Conservation (phyloP, 1,140 invertebrate genomes). For the Teleogryllus occipitalis region DNA sequence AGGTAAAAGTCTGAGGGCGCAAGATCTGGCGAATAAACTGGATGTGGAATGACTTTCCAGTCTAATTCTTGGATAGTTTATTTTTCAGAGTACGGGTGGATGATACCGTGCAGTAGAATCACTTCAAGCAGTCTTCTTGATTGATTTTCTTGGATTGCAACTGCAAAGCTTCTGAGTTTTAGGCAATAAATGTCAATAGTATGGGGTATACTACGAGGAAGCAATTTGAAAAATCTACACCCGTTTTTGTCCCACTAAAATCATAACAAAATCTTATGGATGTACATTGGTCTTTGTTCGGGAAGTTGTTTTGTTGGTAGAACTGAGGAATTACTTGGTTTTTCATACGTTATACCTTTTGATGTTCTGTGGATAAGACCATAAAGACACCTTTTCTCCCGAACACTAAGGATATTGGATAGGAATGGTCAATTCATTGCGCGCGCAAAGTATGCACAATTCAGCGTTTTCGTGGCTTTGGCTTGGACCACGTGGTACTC, state of each 20-base stretch:
- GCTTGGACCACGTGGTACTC: too few species aligned
- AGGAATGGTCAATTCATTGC: too few species aligned
- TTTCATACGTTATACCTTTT: neutral
- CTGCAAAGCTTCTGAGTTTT: neutral
- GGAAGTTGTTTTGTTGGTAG: neutral
- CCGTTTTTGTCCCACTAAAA: neutral
- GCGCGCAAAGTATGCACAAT: too few species aligned
- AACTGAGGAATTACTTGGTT: neutral
- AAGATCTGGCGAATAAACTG: neutral
- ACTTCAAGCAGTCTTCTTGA: neutral
- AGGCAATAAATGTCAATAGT: neutral
- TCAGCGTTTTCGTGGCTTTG: too few species aligned
- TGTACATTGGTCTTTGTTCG: neutral
- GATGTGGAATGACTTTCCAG: neutral
- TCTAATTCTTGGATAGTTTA: neutral
- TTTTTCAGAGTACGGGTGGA: neutral
- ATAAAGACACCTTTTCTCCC: too few species aligned
- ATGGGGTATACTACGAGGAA: neutral
- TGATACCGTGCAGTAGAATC: neutral
- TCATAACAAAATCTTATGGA: neutral
- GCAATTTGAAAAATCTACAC: neutral
- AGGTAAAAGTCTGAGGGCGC: neutral
- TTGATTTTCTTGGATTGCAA: neutral
- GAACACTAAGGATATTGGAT: too few species aligned
- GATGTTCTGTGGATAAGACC: too few species aligned